phyloP scores from a whole-genome alignment of 2,113 vertebrate genomes.

The Planiliza haematocheilus region DNA sequence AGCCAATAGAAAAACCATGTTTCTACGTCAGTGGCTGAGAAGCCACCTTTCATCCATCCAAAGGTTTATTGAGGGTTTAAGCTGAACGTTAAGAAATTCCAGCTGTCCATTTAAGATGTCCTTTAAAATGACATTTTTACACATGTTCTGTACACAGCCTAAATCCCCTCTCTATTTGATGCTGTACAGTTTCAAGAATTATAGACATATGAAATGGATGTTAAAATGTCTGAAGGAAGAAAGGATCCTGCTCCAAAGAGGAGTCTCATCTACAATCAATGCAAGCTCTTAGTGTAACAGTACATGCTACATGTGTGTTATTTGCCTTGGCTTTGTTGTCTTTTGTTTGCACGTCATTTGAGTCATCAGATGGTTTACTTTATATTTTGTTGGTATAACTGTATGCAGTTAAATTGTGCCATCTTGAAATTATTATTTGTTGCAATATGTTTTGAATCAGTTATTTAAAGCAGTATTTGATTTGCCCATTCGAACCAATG shows the following conservation, averaged over 20 bases:
- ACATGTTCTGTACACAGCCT: neutral
- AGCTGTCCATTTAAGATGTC: conserved; percentile 2
- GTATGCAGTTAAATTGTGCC: conserved; percentile 22
- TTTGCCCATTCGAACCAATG: conserved; percentile 54
- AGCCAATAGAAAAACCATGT: neutral
- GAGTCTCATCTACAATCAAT: conserved; percentile 37
- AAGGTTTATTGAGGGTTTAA: neutral
- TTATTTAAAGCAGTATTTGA: conserved; percentile 38
- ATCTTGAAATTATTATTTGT: conserved; percentile 20
- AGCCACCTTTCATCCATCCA: neutral
- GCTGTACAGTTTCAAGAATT: conserved; percentile 11
- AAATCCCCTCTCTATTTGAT: conserved; percentile 1
- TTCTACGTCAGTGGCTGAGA: neutral
- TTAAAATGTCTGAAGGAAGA: neutral
- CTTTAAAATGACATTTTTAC: neutral
- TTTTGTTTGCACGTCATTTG: conserved; percentile 18
- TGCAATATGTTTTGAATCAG: conserved; percentile 19
- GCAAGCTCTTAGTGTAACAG: conserved; percentile 26
- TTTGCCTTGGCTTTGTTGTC: conserved; percentile 16
- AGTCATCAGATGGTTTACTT: conserved; percentile 33
- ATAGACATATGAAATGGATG: neutral
- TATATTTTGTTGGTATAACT: conserved; percentile 4
- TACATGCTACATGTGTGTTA: conserved; percentile 8
- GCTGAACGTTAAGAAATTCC: neutral
- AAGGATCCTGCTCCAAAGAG: neutral